phyloP scores from a whole-genome alignment of 2,797 vertebrate species.

The Salmo trutta region DNA sequence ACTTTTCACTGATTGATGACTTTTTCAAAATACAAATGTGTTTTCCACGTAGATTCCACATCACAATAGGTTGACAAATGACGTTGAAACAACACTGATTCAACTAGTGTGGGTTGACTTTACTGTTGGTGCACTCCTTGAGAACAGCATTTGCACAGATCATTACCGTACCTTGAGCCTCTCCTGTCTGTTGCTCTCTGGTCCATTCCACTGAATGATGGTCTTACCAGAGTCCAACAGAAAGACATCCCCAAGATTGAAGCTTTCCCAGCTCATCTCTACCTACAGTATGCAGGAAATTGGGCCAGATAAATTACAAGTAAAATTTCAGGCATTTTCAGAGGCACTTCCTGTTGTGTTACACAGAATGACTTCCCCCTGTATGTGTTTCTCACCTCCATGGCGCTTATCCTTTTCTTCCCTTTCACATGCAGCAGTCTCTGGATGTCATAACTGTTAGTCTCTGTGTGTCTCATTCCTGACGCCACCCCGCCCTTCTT shows the following conservation, averaged over 20 bases:
- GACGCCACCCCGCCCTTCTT: constrained; percentile 86
- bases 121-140: not conserved
- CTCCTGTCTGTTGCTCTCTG: constrained; percentile 83
- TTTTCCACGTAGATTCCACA: no score
- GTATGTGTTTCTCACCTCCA: constrained; percentile 72
- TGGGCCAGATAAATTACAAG: not conserved
- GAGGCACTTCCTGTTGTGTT: not conserved
- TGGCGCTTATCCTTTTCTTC: constrained; percentile 79
- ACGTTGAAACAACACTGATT: no score
- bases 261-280: constrained; percentile 85
- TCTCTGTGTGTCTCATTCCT: constrained; percentile 86
- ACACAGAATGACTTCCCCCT: not conserved
- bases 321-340: constrained; percentile 2
- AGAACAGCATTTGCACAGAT: not conserved
- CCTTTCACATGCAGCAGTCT: constrained; percentile 89
- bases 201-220: constrained; percentile 91
- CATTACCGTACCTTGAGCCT: constrained; percentile 79
- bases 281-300: constrained; percentile 69
- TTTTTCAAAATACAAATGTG: not conserved
- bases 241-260: constrained; percentile 88
- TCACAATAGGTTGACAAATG: no score
- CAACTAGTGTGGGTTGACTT: not conserved
- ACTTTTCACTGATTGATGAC: no score
- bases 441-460: constrained; percentile 79
- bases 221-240: constrained; percentile 84